Percentiles rank a stretch among this genome's conserved stretches.
Conservation (phyloP, 2,888 invertebrate genomes). For the Ephialtes manifestator region DNA sequence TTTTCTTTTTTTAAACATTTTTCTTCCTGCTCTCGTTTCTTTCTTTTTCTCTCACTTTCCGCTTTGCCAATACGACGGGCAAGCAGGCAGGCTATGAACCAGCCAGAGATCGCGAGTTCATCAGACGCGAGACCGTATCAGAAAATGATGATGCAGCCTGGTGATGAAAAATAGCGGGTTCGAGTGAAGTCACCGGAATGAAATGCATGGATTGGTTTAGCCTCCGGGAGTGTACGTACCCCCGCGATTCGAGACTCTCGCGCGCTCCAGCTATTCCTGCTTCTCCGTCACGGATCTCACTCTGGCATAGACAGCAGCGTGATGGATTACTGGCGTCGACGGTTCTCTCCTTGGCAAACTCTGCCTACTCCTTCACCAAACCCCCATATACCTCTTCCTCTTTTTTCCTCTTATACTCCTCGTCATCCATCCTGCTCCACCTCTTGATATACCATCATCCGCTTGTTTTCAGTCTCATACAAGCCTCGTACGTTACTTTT, state of each 20-base stretch:
- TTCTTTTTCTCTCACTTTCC: constrained; percentile 15
- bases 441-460: constrained; percentile 41
- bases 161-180: constrained; percentile 84
- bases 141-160: constrained; percentile 82
- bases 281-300: constrained; percentile 72
- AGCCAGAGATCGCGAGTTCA: constrained; percentile 15
- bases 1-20: neutral
- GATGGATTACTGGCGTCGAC: constrained; percentile 83
- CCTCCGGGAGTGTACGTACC: constrained; percentile 74
- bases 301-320: constrained; percentile 83
- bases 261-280: constrained; percentile 60
- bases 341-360: constrained; percentile 63
- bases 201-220: constrained; percentile 85
- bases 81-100: constrained; percentile 8
- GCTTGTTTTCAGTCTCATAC: constrained; percentile 34
- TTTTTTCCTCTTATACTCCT: constrained; percentile 33
- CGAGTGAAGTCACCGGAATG: constrained; percentile 83
- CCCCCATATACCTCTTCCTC: constrained; percentile 29
- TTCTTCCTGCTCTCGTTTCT: constrained; percentile 10
- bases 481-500: constrained; percentile 3
- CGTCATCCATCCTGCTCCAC: constrained; percentile 40
- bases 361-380: constrained; percentile 43
- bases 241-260: neutral
- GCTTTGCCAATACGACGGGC: constrained; percentile 35
- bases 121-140: constrained; percentile 72